Conservation (phyloP, 2,888 invertebrate species). For the Gari tellinella region DNA sequence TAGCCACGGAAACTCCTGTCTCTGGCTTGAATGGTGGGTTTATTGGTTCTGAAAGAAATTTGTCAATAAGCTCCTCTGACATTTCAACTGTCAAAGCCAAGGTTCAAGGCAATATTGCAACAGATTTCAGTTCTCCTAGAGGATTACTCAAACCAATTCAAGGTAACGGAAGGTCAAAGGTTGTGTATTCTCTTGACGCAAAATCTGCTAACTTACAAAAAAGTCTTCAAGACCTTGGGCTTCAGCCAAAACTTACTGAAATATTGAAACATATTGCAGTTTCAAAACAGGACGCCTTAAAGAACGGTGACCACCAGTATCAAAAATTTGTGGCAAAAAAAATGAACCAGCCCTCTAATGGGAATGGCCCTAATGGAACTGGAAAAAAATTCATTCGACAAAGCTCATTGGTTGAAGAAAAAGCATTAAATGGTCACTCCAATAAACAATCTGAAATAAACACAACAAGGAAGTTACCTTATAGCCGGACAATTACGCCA, state of each 20-base stretch:
- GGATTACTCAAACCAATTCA: conserved; percentile 53
- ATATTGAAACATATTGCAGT: conserved; percentile 37
- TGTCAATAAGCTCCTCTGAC: conserved; percentile 13
- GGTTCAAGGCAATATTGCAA: conserved; percentile 23
- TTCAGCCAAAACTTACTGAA: conserved; percentile 39
- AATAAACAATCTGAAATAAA: conserved; percentile 1
- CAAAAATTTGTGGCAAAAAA: conserved; percentile 33
- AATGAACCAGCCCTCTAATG: conserved; percentile 66
- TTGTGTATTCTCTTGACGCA: conserved; percentile 9
- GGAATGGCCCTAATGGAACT: conserved; percentile 51
- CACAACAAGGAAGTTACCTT: not conserved
- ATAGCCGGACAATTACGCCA: conserved; percentile 1
- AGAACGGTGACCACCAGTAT: conserved; percentile 23
- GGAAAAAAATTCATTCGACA: conserved; percentile 48
- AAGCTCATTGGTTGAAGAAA: conserved; percentile 34
- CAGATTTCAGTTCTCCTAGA: conserved; percentile 28
- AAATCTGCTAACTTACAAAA: conserved; percentile 24
- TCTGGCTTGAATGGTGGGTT: conserved; percentile 11
- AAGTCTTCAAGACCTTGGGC: conserved; percentile 29
- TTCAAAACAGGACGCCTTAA: conserved; percentile 14
- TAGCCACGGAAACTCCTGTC: conserved; percentile 30
- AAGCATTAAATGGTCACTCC: conserved; percentile 52
- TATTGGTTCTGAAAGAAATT: conserved; percentile 6
- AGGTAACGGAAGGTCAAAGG: conserved; percentile 19
- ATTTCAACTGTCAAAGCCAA: conserved; percentile 45